phyloP scores from a whole-genome alignment of 2,113 vertebrate genomes.

The Leucoraja erinaceus region DNA sequence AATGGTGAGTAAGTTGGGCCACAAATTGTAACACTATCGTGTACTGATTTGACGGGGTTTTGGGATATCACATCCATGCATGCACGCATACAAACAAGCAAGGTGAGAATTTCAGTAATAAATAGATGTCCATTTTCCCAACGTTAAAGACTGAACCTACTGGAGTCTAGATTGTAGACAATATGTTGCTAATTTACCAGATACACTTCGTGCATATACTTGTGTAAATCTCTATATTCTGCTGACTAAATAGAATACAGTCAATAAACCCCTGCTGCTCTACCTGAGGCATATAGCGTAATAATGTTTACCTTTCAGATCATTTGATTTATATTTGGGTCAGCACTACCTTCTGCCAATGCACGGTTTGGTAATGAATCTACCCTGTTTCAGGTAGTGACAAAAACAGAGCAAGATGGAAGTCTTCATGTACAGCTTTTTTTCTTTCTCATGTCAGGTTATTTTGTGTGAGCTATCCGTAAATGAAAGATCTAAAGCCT shows the following conservation, averaged over 20 bases:
- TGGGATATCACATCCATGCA: too few species aligned
- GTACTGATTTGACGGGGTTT: too few species aligned
- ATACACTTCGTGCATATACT: neutral
- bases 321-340: constrained; percentile 29
- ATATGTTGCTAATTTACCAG: neutral
- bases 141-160: neutral
- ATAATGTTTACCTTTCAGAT: neutral
- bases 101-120: too few species aligned
- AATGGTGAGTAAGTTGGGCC: too few species aligned
- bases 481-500: neutral
- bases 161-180: neutral
- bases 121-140: neutral
- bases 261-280: neutral
- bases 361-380: constrained; percentile 3
- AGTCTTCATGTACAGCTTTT: neutral
- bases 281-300: neutral
- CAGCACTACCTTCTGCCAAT: constrained; percentile 27
- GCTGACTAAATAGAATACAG: neutral
- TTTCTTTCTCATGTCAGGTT: neutral
- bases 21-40: too few species aligned
- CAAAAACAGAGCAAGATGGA: neutral
- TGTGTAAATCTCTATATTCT: neutral
- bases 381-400: neutral
- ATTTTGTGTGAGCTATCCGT: neutral
- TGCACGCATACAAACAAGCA: too few species aligned